phyloP scores from a whole-genome alignment of 35 echinoderm and acorn worm species.

The Amphiura filiformis region DNA sequence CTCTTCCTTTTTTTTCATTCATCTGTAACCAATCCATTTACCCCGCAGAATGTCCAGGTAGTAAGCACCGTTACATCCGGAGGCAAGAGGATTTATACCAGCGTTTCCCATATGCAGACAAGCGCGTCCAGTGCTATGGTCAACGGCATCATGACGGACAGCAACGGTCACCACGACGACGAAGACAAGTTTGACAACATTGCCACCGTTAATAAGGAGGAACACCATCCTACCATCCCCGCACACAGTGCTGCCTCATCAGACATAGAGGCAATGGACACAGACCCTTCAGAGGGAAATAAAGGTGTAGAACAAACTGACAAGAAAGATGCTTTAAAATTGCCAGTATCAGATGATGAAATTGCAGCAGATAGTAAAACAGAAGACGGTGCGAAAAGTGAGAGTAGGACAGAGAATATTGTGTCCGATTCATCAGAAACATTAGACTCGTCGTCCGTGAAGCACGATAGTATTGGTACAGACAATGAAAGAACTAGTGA shows the following conservation, averaged over 20 bases:
- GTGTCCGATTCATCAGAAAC: neutral
- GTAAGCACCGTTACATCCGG: neutral
- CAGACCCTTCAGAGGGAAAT: neutral
- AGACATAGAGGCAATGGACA: neutral
- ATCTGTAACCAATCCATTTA: neutral
- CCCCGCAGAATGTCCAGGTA: neutral
- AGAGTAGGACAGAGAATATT: neutral
- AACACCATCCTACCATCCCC: neutral
- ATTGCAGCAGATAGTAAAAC: neutral
- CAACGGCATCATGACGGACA: neutral
- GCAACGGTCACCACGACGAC: neutral
- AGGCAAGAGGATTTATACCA: neutral
- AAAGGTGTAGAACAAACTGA: neutral
- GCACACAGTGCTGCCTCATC: neutral
- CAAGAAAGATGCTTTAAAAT: neutral
- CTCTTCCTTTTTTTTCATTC: neutral
- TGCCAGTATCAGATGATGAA: neutral
- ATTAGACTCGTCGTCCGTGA: no score
- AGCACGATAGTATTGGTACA: neutral
- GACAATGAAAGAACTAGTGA: neutral
- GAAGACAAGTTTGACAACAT: neutral
- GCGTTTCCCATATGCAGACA: neutral
- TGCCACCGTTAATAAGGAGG: neutral
- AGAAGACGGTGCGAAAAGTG: neutral
- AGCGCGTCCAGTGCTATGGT: neutral